These are phyloP conservation scores for Lithobates sylvaticus DNA, from an alignment of 2,797 vertebrate genomes.

Conservation along the genomic window DNA sequence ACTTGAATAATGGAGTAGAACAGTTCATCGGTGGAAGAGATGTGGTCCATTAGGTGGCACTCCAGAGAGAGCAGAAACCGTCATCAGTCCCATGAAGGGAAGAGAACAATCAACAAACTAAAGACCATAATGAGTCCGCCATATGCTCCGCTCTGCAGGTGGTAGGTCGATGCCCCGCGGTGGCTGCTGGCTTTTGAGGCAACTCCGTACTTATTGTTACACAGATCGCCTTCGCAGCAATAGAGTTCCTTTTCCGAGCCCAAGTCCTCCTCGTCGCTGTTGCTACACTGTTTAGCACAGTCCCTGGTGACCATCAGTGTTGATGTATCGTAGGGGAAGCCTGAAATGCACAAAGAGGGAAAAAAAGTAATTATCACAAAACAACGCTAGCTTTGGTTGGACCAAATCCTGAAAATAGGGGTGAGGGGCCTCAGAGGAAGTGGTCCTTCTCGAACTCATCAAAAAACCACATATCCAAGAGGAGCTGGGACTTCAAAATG, in stretches of 20 bases:
- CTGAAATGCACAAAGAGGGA: neutral
- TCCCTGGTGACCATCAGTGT: conserved; percentile 2
- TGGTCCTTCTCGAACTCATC: too few relatives aligned
- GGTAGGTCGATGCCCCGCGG: too few relatives aligned
- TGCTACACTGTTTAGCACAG: neutral
- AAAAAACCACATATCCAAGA: too few relatives aligned
- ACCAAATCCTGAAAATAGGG: too few relatives aligned
- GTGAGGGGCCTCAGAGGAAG: too few relatives aligned
- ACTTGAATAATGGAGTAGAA: too few relatives aligned
- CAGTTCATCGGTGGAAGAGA: too few relatives aligned
- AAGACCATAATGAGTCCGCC: neutral
- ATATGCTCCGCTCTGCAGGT: neutral
- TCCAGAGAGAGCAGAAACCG: too few relatives aligned
- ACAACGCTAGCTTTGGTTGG: too few relatives aligned
- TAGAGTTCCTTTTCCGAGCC: neutral
- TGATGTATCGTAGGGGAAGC: neutral
- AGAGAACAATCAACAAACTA: neutral
- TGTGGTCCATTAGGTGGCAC: too few relatives aligned
- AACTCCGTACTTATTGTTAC: neutral
- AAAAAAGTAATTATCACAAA: neutral
- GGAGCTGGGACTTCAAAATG: too few relatives aligned
- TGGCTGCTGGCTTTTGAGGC: neutral
- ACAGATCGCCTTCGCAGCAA: conserved; percentile 16
- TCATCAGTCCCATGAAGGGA: too few relatives aligned
- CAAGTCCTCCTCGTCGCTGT: neutral